These are phyloP conservation scores for Dendrolimus pini DNA, from an alignment of 2,888 invertebrate species.

Conservation along the genomic window DNA sequence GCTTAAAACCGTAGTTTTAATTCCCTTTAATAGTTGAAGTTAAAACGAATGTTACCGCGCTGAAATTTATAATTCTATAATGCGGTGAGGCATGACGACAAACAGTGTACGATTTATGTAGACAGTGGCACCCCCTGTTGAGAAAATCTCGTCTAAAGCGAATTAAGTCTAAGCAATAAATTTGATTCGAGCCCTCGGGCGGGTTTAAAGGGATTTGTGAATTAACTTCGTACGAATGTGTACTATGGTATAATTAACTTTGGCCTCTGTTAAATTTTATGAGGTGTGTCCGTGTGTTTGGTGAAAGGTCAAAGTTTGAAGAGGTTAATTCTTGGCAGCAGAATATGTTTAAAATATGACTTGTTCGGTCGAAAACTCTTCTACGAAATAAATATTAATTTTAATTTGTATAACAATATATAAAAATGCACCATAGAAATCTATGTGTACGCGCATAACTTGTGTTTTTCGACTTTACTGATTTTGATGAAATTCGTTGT, in stretches of 20 bases:
- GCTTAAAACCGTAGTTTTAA: no score
- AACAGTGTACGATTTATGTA: not conserved
- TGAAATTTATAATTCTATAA: not conserved
- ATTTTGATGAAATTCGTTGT: no score
- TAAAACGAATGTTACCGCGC: no score
- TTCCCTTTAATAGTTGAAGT: no score
- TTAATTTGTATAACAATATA: no score
- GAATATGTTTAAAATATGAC: not conserved
- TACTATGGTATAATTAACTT: not conserved
- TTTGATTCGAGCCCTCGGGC: conserved; percentile 7
- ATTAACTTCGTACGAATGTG: conserved; percentile 5
- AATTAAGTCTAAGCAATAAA: conserved; percentile 22
- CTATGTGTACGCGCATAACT: no score
- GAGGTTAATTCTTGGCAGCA: not conserved
- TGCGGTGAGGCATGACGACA: not conserved
- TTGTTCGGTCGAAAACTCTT: no score
- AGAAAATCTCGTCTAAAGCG: conserved; percentile 6
- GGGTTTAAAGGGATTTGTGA: conserved; percentile 6
- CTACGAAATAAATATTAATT: no score
- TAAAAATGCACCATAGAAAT: no score
- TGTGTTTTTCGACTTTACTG: no score
- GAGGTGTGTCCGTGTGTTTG: not conserved
- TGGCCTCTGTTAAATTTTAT: not conserved
- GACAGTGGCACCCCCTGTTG: not conserved
- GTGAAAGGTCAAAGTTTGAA: not conserved